These are phyloP conservation scores for Felis chaus DNA, from an alignment of 2,113 vertebrate species.

Conservation along the genomic window DNA sequence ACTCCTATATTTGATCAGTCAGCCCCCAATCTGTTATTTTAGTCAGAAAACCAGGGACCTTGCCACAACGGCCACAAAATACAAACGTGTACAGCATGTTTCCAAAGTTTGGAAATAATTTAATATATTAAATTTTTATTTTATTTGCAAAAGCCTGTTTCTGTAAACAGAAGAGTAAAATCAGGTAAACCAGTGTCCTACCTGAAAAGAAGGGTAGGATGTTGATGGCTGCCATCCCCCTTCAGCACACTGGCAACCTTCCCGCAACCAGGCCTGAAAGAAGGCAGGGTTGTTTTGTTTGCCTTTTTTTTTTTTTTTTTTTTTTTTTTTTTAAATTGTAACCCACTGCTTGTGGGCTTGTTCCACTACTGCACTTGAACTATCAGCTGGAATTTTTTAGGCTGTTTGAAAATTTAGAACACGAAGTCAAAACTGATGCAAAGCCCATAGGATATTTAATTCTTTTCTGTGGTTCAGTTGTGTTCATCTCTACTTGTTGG, in stretches of 20 bases:
- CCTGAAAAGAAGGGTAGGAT: not conserved
- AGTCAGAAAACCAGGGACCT: not conserved
- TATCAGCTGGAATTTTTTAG: not conserved
- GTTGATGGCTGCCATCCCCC: not conserved
- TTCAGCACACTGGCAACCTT: rapidly evolving
- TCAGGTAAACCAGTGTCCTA: not conserved
- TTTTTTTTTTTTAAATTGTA: not conserved
- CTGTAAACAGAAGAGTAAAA: not conserved
- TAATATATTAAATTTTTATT: not conserved
- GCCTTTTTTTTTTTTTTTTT: no score
- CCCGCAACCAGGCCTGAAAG: not conserved
- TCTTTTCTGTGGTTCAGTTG: not conserved
- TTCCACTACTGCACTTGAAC: not conserved
- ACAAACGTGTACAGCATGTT: not conserved
- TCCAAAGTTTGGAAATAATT: not conserved
- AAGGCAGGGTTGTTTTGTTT: not conserved
- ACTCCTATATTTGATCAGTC: not conserved
- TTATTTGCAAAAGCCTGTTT: not conserved
- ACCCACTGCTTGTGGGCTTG: not conserved
- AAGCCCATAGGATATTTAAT: not conserved
- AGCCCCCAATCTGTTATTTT: not conserved
- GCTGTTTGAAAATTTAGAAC: not conserved
- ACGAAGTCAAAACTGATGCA: not conserved
- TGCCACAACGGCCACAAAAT: not conserved
- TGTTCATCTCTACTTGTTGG: not conserved